These are phyloP conservation scores for Holotrichia oblita DNA, from an alignment of 1,140 invertebrate species.

Conservation along the genomic window DNA sequence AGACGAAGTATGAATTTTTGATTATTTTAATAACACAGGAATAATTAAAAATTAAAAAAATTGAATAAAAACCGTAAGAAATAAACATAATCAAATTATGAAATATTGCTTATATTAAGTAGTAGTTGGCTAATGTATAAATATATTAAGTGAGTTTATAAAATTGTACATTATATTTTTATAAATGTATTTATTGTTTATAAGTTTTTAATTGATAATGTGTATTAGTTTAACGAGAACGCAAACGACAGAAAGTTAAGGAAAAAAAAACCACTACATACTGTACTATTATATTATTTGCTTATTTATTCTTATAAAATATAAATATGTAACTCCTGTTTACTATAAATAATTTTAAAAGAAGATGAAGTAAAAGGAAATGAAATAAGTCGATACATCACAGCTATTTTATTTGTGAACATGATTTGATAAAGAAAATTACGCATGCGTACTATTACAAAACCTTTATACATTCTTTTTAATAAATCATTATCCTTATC, in stretches of 20 bases:
- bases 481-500: conserved; percentile 14
- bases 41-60: neutral
- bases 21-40: too few species aligned
- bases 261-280: conserved; percentile 21
- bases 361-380: neutral
- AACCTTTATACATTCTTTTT: neutral
- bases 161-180: conserved; percentile 58
- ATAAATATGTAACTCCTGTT: neutral
- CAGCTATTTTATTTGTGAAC: conserved; percentile 23
- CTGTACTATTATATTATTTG: conserved; percentile 31
- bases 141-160: conserved; percentile 47
- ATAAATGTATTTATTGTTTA: conserved; percentile 59
- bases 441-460: neutral
- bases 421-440: conserved; percentile 21
- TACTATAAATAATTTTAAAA: neutral
- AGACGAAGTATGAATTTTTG: too few species aligned
- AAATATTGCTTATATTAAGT: conserved; percentile 51
- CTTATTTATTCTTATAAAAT: conserved; percentile 38
- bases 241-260: conserved; percentile 1
- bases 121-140: conserved; percentile 44
- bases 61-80: neutral
- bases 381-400: conserved; percentile 33
- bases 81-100: conserved; percentile 51
- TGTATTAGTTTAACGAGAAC: conserved; percentile 19
- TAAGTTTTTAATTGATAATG: conserved; percentile 45